phyloP scores from a whole-genome alignment of 2,888 invertebrate genomes.

The Resseliella maxima region DNA sequence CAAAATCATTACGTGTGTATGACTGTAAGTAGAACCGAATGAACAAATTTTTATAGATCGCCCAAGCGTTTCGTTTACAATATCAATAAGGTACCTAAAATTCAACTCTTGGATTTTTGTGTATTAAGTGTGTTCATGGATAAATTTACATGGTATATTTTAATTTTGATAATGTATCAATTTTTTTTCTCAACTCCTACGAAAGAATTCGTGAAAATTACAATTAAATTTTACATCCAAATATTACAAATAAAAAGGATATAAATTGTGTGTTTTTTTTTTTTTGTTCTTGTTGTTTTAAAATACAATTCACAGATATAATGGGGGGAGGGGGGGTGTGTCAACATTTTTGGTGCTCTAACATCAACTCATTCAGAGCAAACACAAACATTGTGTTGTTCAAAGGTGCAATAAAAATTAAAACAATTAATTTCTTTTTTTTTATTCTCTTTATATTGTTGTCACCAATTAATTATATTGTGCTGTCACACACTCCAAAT shows the following conservation, averaged over 20 bases:
- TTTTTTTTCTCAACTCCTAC: not conserved
- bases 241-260: not conserved
- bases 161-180: constrained; percentile 6
- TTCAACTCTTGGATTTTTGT: not conserved
- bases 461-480: not conserved
- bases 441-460: not conserved
- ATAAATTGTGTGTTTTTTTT: not conserved
- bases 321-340: too few relatives aligned
- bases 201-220: not conserved
- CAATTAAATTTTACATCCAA: constrained; percentile 9
- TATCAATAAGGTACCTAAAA: not conserved
- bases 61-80: not conserved
- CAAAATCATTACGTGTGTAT: not conserved
- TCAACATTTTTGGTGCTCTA: not conserved
- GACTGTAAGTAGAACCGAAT: not conserved
- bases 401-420: not conserved
- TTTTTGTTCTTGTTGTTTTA: too few relatives aligned
- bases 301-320: not conserved
- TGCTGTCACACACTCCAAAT: too few relatives aligned
- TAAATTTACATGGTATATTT: too few relatives aligned
- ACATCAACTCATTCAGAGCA: not conserved
- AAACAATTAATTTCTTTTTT: not conserved
- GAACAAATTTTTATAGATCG: not conserved
- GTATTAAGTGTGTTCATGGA: too few relatives aligned
- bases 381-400: not conserved